A percentile compares a stretch with the other conserved stretches of the same genome.
These are phyloP conservation scores for Siniperca undulata DNA, from an alignment of 2,797 vertebrate genomes.

Conservation along the genomic window DNA sequence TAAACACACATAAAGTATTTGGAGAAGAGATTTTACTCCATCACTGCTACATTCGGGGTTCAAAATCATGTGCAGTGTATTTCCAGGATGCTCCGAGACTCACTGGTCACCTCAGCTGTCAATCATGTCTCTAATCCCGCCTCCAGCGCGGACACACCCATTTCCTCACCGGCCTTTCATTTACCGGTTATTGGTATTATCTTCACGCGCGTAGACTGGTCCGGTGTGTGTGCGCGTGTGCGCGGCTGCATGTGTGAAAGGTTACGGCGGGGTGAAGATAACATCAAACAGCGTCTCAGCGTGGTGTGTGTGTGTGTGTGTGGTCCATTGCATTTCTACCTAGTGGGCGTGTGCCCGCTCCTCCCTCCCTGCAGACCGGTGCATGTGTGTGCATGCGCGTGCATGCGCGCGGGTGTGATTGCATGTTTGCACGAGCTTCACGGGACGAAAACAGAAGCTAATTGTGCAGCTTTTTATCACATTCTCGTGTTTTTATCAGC, in stretches of 20 bases:
- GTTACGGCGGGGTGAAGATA: constrained; percentile 61
- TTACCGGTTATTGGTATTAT: constrained; percentile 19
- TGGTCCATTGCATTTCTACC: constrained; percentile 42
- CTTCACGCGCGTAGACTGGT: constrained; percentile 29
- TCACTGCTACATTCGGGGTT: too few relatives aligned
- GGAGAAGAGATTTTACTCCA: too few relatives aligned
- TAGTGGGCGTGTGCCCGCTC: constrained; percentile 69
- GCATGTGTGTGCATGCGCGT: constrained; percentile 34
- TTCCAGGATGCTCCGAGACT: background rate
- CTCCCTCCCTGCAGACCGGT: constrained; percentile 59
- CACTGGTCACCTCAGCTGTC: constrained; percentile 60
- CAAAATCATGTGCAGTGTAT: too few relatives aligned
- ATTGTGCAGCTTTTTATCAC: background rate
- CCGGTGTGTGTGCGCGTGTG: background rate
- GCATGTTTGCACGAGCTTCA: constrained; percentile 16
- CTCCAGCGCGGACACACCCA: constrained; percentile 66
- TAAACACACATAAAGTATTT: too few relatives aligned
- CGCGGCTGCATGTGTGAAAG: constrained; percentile 43
- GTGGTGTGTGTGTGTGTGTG: constrained; percentile 11
- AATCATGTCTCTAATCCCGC: constrained; percentile 55
- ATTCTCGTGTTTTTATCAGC: background rate
- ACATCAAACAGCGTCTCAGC: constrained; percentile 39
- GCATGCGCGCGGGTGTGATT: background rate
- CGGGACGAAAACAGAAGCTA: background rate
- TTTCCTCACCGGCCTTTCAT: constrained; percentile 62